A percentile compares a stretch with the other conserved stretches of the same genome.
These are phyloP conservation scores for Harmothoe impar DNA, from an alignment of 2,888 invertebrate species.

Conservation along the genomic window DNA sequence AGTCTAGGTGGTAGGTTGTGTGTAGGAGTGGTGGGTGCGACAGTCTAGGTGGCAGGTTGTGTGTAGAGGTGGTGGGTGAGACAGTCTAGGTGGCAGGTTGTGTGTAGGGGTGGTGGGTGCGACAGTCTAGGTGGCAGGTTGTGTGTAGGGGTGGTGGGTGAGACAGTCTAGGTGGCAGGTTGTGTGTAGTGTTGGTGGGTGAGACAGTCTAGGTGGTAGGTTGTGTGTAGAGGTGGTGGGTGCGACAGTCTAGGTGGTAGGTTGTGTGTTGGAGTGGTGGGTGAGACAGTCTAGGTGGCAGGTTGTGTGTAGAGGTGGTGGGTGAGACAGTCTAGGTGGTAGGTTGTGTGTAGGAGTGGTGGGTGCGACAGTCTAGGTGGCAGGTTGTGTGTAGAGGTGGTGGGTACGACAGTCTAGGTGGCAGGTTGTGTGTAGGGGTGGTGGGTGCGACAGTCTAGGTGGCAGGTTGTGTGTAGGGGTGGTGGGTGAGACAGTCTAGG, in stretches of 20 bases:
- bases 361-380: neutral
- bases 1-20: neutral
- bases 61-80: neutral
- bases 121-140: neutral
- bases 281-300: neutral
- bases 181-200: neutral
- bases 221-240: neutral
- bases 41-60: neutral
- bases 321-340: neutral
- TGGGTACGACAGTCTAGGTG: too few relatives aligned
- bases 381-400: too few relatives aligned
- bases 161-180: neutral
- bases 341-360: neutral
- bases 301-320: too few relatives aligned
- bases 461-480: neutral
- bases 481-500: neutral
- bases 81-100: neutral
- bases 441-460: neutral
- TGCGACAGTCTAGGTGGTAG: neutral
- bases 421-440: neutral
- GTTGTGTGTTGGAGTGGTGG: neutral
- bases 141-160: neutral
- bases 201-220: neutral
- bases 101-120: neutral
- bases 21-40: too few relatives aligned